Base-by-base conservation (phyloP, 2,888 invertebrate species). In the Tachina grossa region DNA sequence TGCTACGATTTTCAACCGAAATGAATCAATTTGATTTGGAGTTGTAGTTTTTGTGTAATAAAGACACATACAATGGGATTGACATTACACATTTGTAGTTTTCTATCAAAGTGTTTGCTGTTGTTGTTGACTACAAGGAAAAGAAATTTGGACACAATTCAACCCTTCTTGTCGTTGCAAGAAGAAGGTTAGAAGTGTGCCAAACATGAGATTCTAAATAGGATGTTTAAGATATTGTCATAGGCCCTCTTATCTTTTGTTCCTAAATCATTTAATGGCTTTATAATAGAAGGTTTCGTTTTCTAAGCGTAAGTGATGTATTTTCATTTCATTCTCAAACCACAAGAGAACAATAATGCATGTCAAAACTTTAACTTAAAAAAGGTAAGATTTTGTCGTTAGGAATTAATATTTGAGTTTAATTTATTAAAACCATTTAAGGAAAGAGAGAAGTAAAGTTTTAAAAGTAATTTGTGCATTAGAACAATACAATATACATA, bases 11-110 rank as follows among this genome's bases (percentile, higher is more conserved):
- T 83, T 66, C 55, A 51, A 76, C 86, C 87, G 87, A 88, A 88
- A 88, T 88, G 90, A 90, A 89, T 90, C 91, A 88, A 90, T 91
- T 91, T 89, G 88, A 85, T 74, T 82, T 82, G 83, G 71, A 85
- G 85, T 83, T 83, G 53, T 75, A 75, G 49, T 45, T 65, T 69
- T 69, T 82, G 57, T 81, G 57, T 75, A 75, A 65, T 51, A 68
- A 19, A 82, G 57, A 75, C 68, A 68, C 59, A 75, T 31, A 74
- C 51, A 68, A 49, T 9, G 45, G 49, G 49, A 85, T 69, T 79
- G 69, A 83, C 74, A 85, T 74, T 45, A 74, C 51, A 68, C 85
- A 75, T 74, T 77, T 68, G 31, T 39, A 75, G 51, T 81, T 81
- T 80, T 74, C 53, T 66, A 74, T 57, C 31, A 57, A 13, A 66